phyloP scores from a whole-genome alignment of 1,140 invertebrate species.

The Ditylenchus dipsaci region DNA sequence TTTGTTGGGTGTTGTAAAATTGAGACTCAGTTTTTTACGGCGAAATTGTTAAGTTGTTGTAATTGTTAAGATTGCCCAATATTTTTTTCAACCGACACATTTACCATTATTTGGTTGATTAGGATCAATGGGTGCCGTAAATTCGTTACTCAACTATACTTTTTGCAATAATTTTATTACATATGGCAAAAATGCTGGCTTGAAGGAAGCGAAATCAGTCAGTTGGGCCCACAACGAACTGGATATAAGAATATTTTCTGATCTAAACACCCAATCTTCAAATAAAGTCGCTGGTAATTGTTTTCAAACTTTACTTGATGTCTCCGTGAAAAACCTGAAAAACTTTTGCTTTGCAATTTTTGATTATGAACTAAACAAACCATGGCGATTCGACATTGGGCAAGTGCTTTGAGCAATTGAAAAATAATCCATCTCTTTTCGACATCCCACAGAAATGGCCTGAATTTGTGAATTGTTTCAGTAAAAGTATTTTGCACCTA shows the following conservation, averaged over 20 bases:
- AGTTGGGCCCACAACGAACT: conserved; percentile 93
- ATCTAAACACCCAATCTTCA: not conserved
- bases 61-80: too few species aligned
- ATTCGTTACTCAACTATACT: too few species aligned
- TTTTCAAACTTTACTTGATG: conserved; percentile 69
- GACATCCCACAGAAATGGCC: conserved; percentile 84
- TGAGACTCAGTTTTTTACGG: too few species aligned
- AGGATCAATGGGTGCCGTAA: too few species aligned
- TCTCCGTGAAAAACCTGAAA: conserved; percentile 63
- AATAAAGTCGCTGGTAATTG: too few species aligned
- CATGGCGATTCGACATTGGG: conserved; percentile 75
- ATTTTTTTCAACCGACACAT: too few species aligned
- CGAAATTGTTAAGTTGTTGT: too few species aligned
- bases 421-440: conserved; percentile 99
- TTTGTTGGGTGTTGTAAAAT: too few species aligned
- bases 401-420: conserved; percentile 87
- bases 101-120: too few species aligned
- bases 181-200: conserved; percentile 90
- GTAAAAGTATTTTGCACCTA: too few species aligned
- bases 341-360: too few species aligned
- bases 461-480: conserved; percentile 25
- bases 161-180: conserved; percentile 47
- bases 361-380: conserved; percentile 30
- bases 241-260: conserved; percentile 93
- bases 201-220: conserved; percentile 96